These are phyloP conservation scores for Hippocampus kuda DNA, from an alignment of 2,797 vertebrate species.

Conservation along the genomic window DNA sequence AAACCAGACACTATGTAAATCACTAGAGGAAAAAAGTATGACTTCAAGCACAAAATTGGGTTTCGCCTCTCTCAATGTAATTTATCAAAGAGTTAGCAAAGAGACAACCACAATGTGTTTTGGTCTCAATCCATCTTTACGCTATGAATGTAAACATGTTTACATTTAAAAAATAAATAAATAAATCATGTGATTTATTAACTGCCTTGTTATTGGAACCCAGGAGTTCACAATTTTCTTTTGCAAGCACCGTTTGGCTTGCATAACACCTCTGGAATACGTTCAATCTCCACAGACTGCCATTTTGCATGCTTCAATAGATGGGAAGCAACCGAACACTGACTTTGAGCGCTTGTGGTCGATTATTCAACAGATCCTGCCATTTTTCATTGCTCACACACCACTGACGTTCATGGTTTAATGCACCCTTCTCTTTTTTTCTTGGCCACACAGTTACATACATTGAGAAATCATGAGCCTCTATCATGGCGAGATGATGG, in stretches of 20 bases:
- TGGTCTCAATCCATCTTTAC: neutral
- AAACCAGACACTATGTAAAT: neutral
- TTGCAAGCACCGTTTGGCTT: conserved; percentile 20
- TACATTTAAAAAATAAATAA: neutral
- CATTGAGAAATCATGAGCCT: neutral
- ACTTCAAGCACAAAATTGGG: conserved; percentile 2
- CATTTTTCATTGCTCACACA: conserved; percentile 1
- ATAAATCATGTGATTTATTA: neutral
- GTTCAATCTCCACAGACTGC: neutral
- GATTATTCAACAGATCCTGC: neutral
- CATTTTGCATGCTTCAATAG: neutral
- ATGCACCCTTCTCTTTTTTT: neutral
- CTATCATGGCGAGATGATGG: neutral
- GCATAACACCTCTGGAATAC: neutral
- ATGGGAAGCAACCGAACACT: conserved; percentile 1
- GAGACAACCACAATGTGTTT: conserved; percentile 16
- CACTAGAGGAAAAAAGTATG: neutral
- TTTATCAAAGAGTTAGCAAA: conserved; percentile 28
- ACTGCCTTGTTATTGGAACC: neutral
- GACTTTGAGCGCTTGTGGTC: neutral
- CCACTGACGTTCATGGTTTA: neutral
- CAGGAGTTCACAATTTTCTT: conserved; percentile 15
- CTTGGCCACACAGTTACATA: neutral
- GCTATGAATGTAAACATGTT: neutral
- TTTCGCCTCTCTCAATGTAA: conserved; percentile 9